Evolutionary conservation across 2,888 invertebrate genomes (phyloP).

Genomic region (Habroteleia sp.): DNA sequence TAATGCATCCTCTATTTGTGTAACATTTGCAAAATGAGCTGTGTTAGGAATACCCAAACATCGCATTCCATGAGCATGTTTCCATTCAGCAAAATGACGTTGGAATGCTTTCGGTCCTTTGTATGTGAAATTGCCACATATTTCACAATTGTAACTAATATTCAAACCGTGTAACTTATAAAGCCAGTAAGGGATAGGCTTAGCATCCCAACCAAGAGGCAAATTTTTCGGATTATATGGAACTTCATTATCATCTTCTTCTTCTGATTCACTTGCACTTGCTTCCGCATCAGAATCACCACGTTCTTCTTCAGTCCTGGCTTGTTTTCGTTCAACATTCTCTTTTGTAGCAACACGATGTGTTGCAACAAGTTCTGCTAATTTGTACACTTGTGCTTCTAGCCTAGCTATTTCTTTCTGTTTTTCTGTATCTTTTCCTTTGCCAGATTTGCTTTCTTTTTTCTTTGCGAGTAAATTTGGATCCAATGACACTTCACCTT

Average conservation of each 20-base stretch:
- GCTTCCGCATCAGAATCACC: slow-evolving; percentile 96
- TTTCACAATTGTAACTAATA: slow-evolving; percentile 99
- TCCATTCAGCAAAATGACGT: slow-evolving; percentile 97
- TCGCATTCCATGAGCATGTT: slow-evolving; percentile 96
- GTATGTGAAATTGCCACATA: slow-evolving; percentile 99
- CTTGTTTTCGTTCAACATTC: slow-evolving; percentile 99
- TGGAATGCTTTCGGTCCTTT: slow-evolving; percentile 99
- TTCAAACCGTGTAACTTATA: slow-evolving; percentile 99
- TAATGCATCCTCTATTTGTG: slow-evolving; percentile 98
- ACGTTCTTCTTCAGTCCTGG: slow-evolving; percentile 95
- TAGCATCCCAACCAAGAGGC: slow-evolving; percentile 99
- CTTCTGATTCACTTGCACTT: slow-evolving; percentile 89
- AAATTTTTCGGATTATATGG: slow-evolving; percentile 99
- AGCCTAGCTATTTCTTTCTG: slow-evolving; percentile 93
- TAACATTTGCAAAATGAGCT: slow-evolving; percentile 99
- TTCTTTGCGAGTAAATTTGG: slow-evolving; percentile 95
- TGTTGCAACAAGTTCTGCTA: slow-evolving; percentile 91
- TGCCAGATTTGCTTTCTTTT: slow-evolving; percentile 87
- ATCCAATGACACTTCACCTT: slow-evolving; percentile 96
- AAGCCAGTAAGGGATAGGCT: slow-evolving; percentile 97
- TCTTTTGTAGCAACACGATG: slow-evolving; percentile 96
- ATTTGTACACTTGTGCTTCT: slow-evolving; percentile 94
- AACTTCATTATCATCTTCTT: slow-evolving; percentile 95
- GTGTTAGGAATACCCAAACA: slow-evolving; percentile 99
- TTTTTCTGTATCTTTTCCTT: slow-evolving; percentile 85